phyloP scores from a whole-genome alignment of 2,797 vertebrate genomes.

The Channallabes apus region DNA sequence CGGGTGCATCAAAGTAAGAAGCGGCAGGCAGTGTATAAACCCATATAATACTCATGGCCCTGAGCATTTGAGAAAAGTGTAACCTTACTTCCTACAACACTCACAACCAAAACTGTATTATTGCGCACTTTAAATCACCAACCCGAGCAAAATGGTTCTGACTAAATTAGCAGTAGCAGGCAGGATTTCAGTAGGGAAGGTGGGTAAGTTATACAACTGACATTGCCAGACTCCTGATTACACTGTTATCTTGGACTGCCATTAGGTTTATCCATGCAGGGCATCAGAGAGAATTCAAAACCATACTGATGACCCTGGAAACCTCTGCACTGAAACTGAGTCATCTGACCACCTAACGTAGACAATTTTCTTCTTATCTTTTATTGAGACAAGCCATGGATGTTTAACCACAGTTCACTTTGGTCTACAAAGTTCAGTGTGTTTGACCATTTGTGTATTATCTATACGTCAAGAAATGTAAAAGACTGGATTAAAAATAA shows the following conservation, averaged over 20 bases:
- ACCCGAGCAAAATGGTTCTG: neutral
- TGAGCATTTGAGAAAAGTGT: neutral
- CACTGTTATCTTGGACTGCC: conserved; percentile 52
- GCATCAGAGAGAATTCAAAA: conserved; percentile 49
- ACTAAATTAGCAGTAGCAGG: neutral
- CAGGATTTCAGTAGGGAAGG: conserved; percentile 21
- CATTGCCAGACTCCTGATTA: conserved; percentile 46
- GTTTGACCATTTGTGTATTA: neutral
- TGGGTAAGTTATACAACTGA: neutral
- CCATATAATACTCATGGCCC: neutral
- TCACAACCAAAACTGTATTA: neutral
- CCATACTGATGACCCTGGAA: conserved; percentile 49
- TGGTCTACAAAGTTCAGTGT: neutral
- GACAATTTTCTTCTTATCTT: neutral
- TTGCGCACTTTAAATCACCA: neutral
- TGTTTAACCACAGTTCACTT: neutral
- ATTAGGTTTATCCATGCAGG: conserved; percentile 48
- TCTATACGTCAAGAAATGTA: neutral
- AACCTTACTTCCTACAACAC: neutral
- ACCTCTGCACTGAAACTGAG: conserved; percentile 11
- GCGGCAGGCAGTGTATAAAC: too few relatives aligned
- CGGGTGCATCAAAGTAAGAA: too few relatives aligned
- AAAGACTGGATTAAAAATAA: neutral
- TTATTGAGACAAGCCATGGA: neutral
- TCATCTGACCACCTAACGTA: neutral